Evolutionary conservation across 30 jellyfish, hydroid and myxozoan species (phyloP), one percentile per base, ranked within the genome.

Genomic region (Rhopilema esculentum): DNA sequence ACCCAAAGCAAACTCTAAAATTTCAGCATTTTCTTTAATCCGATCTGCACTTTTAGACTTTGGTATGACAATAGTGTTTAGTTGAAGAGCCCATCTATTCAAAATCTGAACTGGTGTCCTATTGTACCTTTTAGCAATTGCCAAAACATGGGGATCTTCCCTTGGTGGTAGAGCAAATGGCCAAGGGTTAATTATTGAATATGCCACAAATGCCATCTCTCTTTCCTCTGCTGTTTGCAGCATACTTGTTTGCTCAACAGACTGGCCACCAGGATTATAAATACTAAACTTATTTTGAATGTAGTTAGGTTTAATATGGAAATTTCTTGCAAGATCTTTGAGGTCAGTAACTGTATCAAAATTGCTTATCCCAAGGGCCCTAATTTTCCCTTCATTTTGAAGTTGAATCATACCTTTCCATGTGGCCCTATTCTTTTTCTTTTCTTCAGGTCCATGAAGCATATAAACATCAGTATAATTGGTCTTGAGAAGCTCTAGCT

Each of bases 11-110:
- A 89, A 89, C 72, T 89, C 93, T 18, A 80, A 30, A 1, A 89
- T 75, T 21, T 50, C 79, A 74, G 86, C 84, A 72, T 89, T 89
- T 25, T 82, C 93, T n/a, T 23, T 77, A 4, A 89, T 82, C 1
- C 97, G 97, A n/a, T 69, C 97, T 0, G 87, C 87, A 52, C 67
- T 89, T n/a, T 71, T 63, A 16, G 97, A 89, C 40, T 82, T 89
- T 72, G 97, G 97, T 0, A 89, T 82, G 76, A 81, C 32, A 19
- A 76, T 73, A 4, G 67, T 78, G 28, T 80, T 75, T 22, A 70
- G 8, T 81, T 89, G 97, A 51, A 89, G 67, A 8, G 97, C 92
- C 97, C 97, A 89, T 18, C 97, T 82, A 77, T 78, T 1, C 27
- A 82, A 61, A 7, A 89, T 64, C 49, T 89, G 87, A 20, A 93